Conservation (phyloP, 2,797 vertebrate genomes). For the Peromyscus melanophrys region DNA sequence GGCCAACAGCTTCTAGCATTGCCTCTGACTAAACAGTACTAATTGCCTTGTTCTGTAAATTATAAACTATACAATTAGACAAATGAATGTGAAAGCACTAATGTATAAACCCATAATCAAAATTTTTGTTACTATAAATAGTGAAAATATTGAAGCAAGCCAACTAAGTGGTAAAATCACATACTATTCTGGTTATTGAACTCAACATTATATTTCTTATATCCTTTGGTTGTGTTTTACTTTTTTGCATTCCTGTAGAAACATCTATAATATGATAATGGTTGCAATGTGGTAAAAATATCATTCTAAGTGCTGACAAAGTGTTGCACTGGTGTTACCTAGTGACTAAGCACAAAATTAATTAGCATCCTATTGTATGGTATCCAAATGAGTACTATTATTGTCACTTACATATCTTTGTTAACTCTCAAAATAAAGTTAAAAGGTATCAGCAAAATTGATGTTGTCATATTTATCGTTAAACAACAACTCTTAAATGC, state of each 20-base stretch:
- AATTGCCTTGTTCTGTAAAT: background rate
- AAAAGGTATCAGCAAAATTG: background rate
- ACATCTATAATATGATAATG: background rate
- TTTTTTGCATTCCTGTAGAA: background rate
- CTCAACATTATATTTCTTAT: background rate
- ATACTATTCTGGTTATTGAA: background rate
- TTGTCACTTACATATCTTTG: background rate
- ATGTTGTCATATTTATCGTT: background rate
- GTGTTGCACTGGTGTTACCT: background rate
- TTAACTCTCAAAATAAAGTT: constrained; percentile 27
- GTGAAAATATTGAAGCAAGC: constrained; percentile 14
- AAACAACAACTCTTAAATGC: background rate
- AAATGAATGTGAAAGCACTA: background rate
- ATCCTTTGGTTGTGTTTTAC: background rate
- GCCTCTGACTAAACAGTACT: background rate
- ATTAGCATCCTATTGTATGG: background rate
- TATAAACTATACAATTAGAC: background rate
- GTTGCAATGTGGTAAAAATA: background rate
- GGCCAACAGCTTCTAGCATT: background rate
- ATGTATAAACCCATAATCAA: background rate
- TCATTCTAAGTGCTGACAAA: background rate
- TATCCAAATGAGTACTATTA: background rate
- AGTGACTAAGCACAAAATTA: background rate
- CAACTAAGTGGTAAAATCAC: background rate
- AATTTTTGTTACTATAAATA: background rate